Conservation (phyloP, 37 sponge, comb jelly and placozoan species). For the Aplysina aerophoba region DNA sequence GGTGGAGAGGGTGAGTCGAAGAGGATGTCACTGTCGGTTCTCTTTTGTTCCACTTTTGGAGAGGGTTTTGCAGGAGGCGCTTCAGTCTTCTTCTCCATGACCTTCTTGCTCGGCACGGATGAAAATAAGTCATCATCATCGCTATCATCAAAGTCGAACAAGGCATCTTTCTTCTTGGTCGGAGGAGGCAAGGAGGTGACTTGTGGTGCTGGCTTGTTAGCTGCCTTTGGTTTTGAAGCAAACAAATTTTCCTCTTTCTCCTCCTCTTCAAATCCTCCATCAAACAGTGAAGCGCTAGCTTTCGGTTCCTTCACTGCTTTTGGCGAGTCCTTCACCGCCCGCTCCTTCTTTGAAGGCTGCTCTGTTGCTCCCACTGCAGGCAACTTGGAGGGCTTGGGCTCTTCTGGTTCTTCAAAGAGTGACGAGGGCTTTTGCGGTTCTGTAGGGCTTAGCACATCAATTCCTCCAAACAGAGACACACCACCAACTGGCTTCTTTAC, state of each 20-base stretch:
- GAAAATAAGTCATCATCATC: constrained; percentile 31
- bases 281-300: background rate
- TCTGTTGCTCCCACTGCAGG: background rate
- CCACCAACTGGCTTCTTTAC: constrained; percentile 84
- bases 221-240: constrained; percentile 5
- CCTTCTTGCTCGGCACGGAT: background rate
- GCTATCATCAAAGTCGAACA: background rate
- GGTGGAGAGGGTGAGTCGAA: background rate
- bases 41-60: background rate
- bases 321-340: background rate
- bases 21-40: background rate
- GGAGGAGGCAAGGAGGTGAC: background rate
- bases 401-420: background rate
- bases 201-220: background rate
- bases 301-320: background rate
- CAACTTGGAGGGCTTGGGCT: background rate
- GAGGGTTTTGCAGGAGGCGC: background rate
- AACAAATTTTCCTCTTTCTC: constrained; percentile 32
- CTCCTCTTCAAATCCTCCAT: background rate
- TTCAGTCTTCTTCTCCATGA: background rate
- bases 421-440: background rate
- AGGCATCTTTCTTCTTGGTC: constrained; percentile 13
- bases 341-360: background rate
- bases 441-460: background rate
- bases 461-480: constrained; percentile 85